Evolutionary conservation across 2,888 invertebrate genomes (phyloP), one percentile per base, ranked within the genome.

Genomic region (Pedicia rivosa): DNA sequence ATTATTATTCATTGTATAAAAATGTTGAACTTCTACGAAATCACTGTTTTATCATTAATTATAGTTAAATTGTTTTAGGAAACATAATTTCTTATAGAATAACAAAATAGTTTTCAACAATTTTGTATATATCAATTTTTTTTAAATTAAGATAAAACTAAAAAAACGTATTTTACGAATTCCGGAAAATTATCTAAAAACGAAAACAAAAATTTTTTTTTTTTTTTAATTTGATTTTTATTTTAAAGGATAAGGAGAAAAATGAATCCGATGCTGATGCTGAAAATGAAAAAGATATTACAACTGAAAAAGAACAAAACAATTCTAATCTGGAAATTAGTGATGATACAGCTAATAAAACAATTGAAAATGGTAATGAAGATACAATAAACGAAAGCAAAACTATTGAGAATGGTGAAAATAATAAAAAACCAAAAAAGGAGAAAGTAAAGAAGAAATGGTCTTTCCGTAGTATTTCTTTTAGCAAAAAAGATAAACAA

Each of bases 381-480:
- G 67, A 68, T 47, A 71, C 45, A 68, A 46, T 70, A 68, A 47
- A 44, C 38, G 48, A 48, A 45, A 48, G 47, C 48, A 72, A 73
- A 49, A 71, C 72, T 48, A 68, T 66, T 35, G 60, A 46, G 32
- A 42, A 39, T 19, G 40, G 9, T 39, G 52, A 64, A 55, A 57
- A 54, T 48, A 61, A 62, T 50, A 72, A 73, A 56, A 73, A 73
- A 55, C 66, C 72, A 45, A 76, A 76, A 55, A 75, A 76, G 55
- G 75, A 73, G 48, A 74, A 69, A 65, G 68, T 76, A 49, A 84
- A 83, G 73, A 84, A 83, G 73, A 84, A 84, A 68, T 86, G 83
- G 83, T 84, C 83, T 51, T 77, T 86, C 63, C 74, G 84, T 55
- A 81, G 78, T 55, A 78, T 86, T 65, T 83, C 83, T 55, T 86